Percentiles rank a stretch among this genome's conserved stretches.
Conservation (phyloP, 92 coral and sea anemone species). For the Parazoanthus atlanticus region DNA sequence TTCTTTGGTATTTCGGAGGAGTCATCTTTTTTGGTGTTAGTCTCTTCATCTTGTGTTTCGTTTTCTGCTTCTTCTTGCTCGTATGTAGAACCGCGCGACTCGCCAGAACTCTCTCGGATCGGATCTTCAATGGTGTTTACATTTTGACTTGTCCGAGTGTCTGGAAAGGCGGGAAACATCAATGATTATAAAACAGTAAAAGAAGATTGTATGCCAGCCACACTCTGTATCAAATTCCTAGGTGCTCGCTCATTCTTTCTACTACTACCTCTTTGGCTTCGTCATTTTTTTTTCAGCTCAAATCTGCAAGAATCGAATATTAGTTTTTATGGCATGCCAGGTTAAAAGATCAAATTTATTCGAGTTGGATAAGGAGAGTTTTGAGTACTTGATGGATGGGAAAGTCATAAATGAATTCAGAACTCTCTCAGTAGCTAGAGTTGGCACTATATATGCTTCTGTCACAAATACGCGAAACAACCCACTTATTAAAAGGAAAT, state of each 20-base stretch:
- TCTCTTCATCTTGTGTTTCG: slow-evolving; percentile 59
- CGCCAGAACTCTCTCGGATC: slow-evolving; percentile 37
- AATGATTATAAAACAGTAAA: slow-evolving; percentile 32
- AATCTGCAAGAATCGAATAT: not conserved
- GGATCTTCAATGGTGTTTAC: slow-evolving; percentile 29
- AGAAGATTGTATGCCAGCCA: slow-evolving; percentile 27
- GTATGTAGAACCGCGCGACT: slow-evolving; percentile 57
- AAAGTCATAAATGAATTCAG: slow-evolving; percentile 21
- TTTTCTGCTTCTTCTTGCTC: slow-evolving; percentile 63
- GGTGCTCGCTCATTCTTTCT: slow-evolving; percentile 13
- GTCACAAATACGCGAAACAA: slow-evolving; percentile 14
- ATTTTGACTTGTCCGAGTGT: slow-evolving; percentile 48
- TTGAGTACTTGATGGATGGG: slow-evolving; percentile 40
- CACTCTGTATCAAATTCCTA: slow-evolving; percentile 16
- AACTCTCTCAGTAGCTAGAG: slow-evolving; percentile 1
- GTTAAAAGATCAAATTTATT: slow-evolving; percentile 42
- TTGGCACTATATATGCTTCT: not conserved
- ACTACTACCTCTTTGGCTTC: slow-evolving; percentile 2
- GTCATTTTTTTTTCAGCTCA: not conserved
- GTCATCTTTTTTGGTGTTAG: slow-evolving; percentile 61
- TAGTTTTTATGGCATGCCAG: not conserved
- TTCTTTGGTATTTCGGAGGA: slow-evolving; percentile 84
- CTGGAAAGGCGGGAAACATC: slow-evolving; percentile 48
- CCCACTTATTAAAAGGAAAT: not conserved
- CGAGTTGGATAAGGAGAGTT: slow-evolving; percentile 37